phyloP scores from a whole-genome alignment of 1,140 invertebrate genomes.

The Conus ventricosus region DNA sequence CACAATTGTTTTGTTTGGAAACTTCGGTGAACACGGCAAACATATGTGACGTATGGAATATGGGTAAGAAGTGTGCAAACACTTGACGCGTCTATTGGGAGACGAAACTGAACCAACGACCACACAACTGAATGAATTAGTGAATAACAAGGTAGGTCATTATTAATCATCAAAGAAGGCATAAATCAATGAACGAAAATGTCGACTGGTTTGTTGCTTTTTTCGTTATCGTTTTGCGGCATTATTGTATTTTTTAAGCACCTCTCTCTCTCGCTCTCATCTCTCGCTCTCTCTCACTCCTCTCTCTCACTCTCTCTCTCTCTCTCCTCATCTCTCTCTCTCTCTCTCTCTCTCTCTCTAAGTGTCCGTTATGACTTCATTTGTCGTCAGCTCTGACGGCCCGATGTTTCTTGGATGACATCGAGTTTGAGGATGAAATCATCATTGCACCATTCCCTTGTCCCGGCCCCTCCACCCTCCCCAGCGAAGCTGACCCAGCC shows the following conservation, averaged over 20 bases:
- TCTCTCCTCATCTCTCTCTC: not conserved
- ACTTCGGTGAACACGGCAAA: too few species aligned
- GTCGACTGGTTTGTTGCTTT: not conserved
- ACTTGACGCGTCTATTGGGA: too few species aligned
- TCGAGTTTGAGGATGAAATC: slow-evolving; percentile 52
- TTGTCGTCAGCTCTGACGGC: slow-evolving; percentile 47
- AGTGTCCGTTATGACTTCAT: slow-evolving; percentile 23
- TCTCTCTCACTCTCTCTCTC: not conserved
- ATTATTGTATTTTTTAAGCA: not conserved
- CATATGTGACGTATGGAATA: too few species aligned
- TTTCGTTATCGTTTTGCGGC: not conserved
- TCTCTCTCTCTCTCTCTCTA: slow-evolving; percentile 13
- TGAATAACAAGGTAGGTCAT: too few species aligned
- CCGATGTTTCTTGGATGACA: slow-evolving; percentile 45
- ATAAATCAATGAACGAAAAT: too few species aligned
- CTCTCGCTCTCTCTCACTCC: too few species aligned
- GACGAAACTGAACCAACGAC: too few species aligned
- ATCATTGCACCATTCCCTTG: slow-evolving; percentile 47
- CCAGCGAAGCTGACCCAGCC: not conserved
- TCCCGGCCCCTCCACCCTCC: slow-evolving; percentile 16
- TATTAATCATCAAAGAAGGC: too few species aligned
- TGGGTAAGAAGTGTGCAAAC: too few species aligned
- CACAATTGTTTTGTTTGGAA: too few species aligned
- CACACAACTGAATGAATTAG: too few species aligned
- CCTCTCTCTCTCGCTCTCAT: not conserved